Percentiles rank a stretch among this genome's conserved stretches.
phyloP scores from a whole-genome alignment of 2,888 invertebrate genomes.

The Latheticus oryzae region DNA sequence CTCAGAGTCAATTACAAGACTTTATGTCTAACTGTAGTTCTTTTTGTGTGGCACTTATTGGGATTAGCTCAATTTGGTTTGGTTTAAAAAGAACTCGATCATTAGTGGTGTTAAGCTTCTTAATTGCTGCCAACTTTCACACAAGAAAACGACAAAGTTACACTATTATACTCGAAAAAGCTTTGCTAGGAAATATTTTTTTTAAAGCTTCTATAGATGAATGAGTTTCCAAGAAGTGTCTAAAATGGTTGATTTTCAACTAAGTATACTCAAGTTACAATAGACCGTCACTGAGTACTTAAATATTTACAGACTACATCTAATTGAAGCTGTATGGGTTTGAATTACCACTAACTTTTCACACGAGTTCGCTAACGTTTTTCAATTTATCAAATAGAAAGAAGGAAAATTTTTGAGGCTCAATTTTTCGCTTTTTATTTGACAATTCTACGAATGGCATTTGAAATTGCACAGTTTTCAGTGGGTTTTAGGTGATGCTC shows the following conservation, averaged over 20 bases:
- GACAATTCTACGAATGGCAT: too few species aligned
- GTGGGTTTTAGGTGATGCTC: too few species aligned
- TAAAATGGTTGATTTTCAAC: slow-evolving; percentile 16
- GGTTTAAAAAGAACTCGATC: slow-evolving; percentile 47
- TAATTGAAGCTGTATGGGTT: slow-evolving; percentile 35
- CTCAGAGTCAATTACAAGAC: slow-evolving; percentile 60
- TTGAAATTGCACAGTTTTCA: too few species aligned
- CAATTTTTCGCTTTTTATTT: background rate
- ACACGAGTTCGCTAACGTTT: slow-evolving; percentile 29
- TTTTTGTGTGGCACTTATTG: slow-evolving; percentile 56
- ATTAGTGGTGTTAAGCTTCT: slow-evolving; percentile 41
- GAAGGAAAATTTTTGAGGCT: slow-evolving; percentile 1
- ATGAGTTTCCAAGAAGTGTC: slow-evolving; percentile 32
- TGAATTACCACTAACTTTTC: slow-evolving; percentile 30
- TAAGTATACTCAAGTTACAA: slow-evolving; percentile 19
- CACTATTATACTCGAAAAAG: too few species aligned
- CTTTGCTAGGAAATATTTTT: too few species aligned
- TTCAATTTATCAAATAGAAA: too few species aligned
- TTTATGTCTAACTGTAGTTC: slow-evolving; percentile 55
- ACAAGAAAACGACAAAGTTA: too few species aligned
- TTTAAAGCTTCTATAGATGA: too few species aligned
- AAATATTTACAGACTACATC: slow-evolving; percentile 30
- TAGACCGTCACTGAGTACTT: slow-evolving; percentile 21
- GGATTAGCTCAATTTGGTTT: slow-evolving; percentile 56
- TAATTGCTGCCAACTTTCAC: slow-evolving; percentile 14